Percentiles rank a stretch among this genome's conserved stretches.
Evolutionary conservation across 2,113 vertebrate species (phyloP).

Genomic region (Pseudorectes ferrugineus): DNA sequence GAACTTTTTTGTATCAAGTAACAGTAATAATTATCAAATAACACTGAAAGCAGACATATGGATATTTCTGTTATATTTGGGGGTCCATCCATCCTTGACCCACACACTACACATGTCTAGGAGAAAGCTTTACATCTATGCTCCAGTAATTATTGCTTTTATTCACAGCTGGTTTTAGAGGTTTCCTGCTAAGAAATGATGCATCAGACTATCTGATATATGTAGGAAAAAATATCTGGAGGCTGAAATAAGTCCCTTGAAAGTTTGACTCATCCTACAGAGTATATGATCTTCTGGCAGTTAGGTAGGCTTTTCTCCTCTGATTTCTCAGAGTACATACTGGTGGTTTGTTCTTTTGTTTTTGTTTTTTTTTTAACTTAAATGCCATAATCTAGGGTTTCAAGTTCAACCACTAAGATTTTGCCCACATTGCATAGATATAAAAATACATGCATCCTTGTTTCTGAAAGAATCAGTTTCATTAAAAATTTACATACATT

Average conservation of each 20-base stretch:
- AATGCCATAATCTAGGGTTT: background rate
- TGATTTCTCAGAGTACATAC: background rate
- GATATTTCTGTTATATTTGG: background rate
- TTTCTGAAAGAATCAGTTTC: background rate
- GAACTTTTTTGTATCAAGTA: background rate
- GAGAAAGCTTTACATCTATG: background rate
- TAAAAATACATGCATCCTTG: background rate
- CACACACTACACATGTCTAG: accelerated
- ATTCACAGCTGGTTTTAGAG: background rate
- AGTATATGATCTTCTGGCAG: background rate
- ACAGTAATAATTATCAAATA: background rate
- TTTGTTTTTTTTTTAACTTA: background rate
- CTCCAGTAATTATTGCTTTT: background rate
- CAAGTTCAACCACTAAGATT: background rate
- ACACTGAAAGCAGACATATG: background rate
- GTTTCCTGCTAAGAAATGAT: background rate
- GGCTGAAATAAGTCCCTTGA: background rate
- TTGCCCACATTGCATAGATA: background rate
- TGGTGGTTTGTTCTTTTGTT: background rate
- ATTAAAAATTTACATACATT: background rate
- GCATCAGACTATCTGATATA: background rate
- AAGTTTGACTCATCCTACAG: background rate
- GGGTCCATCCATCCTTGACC: background rate
- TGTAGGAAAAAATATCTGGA: background rate
- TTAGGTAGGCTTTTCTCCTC: background rate